These are phyloP conservation scores for Coracopsis vasa DNA, from an alignment of 2,113 vertebrate genomes.

Conservation along the genomic window DNA sequence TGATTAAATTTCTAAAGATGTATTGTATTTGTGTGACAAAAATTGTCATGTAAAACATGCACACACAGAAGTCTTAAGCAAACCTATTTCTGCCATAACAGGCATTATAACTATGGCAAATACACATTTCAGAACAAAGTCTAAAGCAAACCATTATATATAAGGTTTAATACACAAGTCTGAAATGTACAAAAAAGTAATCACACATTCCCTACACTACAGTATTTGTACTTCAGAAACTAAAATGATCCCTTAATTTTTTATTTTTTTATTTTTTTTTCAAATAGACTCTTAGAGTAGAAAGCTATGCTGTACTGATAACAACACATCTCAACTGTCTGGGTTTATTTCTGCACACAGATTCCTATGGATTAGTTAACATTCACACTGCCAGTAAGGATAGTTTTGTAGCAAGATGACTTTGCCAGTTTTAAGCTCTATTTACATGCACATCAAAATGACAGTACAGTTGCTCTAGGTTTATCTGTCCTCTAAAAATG, in stretches of 20 bases:
- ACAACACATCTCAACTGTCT: not conserved
- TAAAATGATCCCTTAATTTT: conserved; percentile 42
- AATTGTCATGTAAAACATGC: conserved; percentile 57
- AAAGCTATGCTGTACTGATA: conserved; percentile 16
- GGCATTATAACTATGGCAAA: conserved; percentile 48
- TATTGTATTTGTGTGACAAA: conserved; percentile 51
- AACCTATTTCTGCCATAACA: conserved; percentile 32
- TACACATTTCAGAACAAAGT: conserved; percentile 54
- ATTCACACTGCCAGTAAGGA: conserved; percentile 29
- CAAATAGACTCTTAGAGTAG: not conserved
- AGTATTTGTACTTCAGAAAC: conserved; percentile 46
- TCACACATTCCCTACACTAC: conserved; percentile 15
- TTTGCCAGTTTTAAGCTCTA: conserved; percentile 30
- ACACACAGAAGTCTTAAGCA: conserved; percentile 53
- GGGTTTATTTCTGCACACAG: conserved; percentile 22
- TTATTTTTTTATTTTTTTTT: not conserved
- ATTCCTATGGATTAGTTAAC: conserved; percentile 18
- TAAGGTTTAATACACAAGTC: conserved; percentile 42
- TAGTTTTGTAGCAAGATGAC: not conserved
- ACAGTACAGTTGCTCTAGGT: conserved; percentile 14
- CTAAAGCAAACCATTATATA: conserved; percentile 44
- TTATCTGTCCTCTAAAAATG: conserved; percentile 6
- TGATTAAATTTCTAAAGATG: conserved; percentile 27
- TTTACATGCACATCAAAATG: conserved; percentile 28
- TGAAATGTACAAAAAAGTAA: conserved; percentile 59